Evolutionary conservation across 2,888 invertebrate genomes (phyloP).

Genomic region (Ophioninae sp.): DNA sequence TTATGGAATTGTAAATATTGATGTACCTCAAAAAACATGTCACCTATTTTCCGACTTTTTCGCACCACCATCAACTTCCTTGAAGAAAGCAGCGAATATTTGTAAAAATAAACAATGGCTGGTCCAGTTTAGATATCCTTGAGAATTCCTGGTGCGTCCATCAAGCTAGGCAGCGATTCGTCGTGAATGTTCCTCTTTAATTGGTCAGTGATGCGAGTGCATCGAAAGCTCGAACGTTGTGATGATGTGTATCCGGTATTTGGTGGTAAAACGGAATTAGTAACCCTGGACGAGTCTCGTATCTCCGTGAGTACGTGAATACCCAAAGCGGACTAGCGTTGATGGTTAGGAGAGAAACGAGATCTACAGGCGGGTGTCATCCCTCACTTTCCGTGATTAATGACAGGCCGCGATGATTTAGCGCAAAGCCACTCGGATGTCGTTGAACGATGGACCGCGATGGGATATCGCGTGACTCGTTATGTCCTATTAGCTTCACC

Average conservation of each 20-base stretch:
- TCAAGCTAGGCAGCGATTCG: background rate
- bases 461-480: conserved; percentile 70
- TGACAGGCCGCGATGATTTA: conserved; percentile 73
- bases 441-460: conserved; percentile 62
- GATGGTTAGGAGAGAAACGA: conserved; percentile 18
- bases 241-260: conserved; percentile 58
- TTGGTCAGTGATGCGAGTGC: conserved; percentile 15
- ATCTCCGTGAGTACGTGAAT: conserved; percentile 18
- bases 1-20: no score
- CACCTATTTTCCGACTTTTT: no score
- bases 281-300: conserved; percentile 38
- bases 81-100: no score
- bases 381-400: conserved; percentile 73
- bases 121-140: background rate
- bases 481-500: conserved; percentile 45
- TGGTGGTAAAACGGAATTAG: conserved; percentile 58
- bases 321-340: background rate
- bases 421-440: conserved; percentile 63
- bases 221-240: conserved; percentile 25
- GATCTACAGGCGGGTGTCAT: conserved; percentile 52
- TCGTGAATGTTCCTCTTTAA: conserved; percentile 1
- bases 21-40: no score
- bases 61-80: no score
- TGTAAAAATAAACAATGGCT: background rate
- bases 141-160: background rate